Base-by-base conservation (phyloP, 2,113 vertebrate genomes). In the Mellivora capensis region DNA sequence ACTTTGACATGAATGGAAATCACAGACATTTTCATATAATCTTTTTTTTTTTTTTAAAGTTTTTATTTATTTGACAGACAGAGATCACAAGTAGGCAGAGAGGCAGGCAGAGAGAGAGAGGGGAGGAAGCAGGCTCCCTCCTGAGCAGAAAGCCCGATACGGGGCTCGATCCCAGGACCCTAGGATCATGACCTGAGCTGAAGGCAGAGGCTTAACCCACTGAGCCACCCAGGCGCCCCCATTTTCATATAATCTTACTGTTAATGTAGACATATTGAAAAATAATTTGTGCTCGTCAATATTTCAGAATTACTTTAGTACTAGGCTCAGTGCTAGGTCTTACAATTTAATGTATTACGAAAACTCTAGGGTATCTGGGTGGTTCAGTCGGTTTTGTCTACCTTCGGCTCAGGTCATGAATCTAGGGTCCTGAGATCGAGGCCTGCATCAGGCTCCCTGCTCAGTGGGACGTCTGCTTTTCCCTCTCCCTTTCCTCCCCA, bases 1-100 rank as follows among this genome's bases (percentile, higher is more conserved):
- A 91, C 52, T 93, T 79, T 88, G n/a, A 89, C 49, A 54, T 84
- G 23, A 89, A 71, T 89, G 5, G n/a, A 83, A 93, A 80, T 89
- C 49, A 88, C 27, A 91, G 27, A 42, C 80, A 61, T 86, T 80
- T 91, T 49, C 42, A 3, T n/a, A n/a, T n/a, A n/a, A n/a, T n/a
- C n/a, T n/a, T n/a, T n/a, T n/a, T n/a, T n/a, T n/a, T n/a, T n/a
- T n/a, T n/a, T n/a, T n/a, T n/a, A n/a, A n/a, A n/a, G n/a, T n/a
- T n/a, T n/a, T n/a, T n/a, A n/a, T n/a, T n/a, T n/a, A n/a, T n/a
- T n/a, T n/a, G n/a, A n/a, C n/a, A n/a, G n/a, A n/a, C n/a, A n/a
- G n/a, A n/a, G n/a, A n/a, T n/a, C n/a, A n/a, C n/a, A n/a, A n/a
- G n/a, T n/a, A n/a, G n/a, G n/a, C n/a, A n/a, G n/a, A n/a, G n/a